phyloP scores from a whole-genome alignment of 2,797 vertebrate species.

The Sitta carolinensis region DNA sequence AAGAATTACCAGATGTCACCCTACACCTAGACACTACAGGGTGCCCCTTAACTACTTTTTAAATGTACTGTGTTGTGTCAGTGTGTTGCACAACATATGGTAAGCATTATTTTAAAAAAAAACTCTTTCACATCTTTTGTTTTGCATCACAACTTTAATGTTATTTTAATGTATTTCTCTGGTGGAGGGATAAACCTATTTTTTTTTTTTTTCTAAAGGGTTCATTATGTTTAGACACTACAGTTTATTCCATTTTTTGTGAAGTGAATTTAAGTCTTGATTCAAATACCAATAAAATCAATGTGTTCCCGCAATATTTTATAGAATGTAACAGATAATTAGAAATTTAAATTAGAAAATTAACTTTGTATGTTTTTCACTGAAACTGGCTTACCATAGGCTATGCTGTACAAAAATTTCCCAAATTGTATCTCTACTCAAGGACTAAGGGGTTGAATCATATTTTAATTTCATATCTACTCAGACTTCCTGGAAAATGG shows the following conservation, averaged over 20 bases:
- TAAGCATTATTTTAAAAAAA: constrained; percentile 24
- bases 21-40: constrained; percentile 35
- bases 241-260: neutral
- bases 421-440: neutral
- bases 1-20: constrained; percentile 35
- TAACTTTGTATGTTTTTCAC: neutral
- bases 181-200: neutral
- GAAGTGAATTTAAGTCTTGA: neutral
- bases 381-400: neutral
- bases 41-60: constrained; percentile 33
- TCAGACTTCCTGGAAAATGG: constrained; percentile 52
- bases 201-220: neutral
- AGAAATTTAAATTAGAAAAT: neutral
- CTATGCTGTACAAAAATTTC: neutral
- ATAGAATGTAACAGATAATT: neutral
- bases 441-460: neutral
- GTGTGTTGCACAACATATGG: neutral
- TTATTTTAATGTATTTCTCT: constrained; percentile 22
- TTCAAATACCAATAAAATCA: constrained; percentile 9
- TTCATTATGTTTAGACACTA: constrained; percentile 2
- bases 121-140: neutral
- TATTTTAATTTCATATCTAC: constrained; percentile 53
- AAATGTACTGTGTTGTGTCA: neutral
- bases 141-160: constrained; percentile 29
- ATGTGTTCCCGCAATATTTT: neutral